A percentile compares a stretch with the other conserved stretches of the same genome.
Conservation (phyloP, 2,113 vertebrate genomes). For the Verasper variegatus region DNA sequence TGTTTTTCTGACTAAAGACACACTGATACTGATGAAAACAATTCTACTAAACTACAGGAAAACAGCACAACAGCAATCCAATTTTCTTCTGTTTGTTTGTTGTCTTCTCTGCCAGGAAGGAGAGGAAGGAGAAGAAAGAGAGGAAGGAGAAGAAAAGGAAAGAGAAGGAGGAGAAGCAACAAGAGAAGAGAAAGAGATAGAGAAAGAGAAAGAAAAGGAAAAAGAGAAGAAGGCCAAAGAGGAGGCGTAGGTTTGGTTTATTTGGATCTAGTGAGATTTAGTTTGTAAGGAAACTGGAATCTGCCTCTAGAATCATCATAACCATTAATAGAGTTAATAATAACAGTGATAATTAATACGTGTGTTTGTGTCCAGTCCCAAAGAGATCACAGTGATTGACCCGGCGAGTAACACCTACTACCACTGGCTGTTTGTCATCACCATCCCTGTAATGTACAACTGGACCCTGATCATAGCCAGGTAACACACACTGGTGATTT, state of each 20-base stretch:
- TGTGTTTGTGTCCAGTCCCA: slow-evolving; percentile 76
- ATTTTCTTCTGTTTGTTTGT: background rate
- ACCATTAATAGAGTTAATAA: background rate
- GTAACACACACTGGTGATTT: slow-evolving; percentile 73
- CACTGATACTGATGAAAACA: too few species aligned
- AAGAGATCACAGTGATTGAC: slow-evolving; percentile 87
- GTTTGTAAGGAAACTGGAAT: too few species aligned
- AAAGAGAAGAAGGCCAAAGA: slow-evolving; percentile 83
- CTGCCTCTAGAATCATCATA: too few species aligned
- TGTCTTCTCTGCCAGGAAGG: slow-evolving; percentile 75
- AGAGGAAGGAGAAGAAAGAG: slow-evolving; percentile 85
- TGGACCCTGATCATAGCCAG: slow-evolving; percentile 96
- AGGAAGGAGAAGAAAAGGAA: slow-evolving; percentile 76
- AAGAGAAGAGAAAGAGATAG: slow-evolving; percentile 56
- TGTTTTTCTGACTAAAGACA: too few species aligned
- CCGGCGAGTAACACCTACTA: slow-evolving; percentile 93
- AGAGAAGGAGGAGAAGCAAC: slow-evolving; percentile 73
- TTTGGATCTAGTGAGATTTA: background rate
- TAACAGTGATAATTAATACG: background rate
- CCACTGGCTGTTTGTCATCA: slow-evolving; percentile 93
- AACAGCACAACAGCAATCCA: background rate
- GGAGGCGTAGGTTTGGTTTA: slow-evolving; percentile 78
- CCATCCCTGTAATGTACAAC: slow-evolving; percentile 97
- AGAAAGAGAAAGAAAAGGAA: slow-evolving; percentile 50
- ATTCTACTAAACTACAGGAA: too few species aligned